Base-by-base conservation (phyloP, 2,888 invertebrate species). In the Orthosia incerta region DNA sequence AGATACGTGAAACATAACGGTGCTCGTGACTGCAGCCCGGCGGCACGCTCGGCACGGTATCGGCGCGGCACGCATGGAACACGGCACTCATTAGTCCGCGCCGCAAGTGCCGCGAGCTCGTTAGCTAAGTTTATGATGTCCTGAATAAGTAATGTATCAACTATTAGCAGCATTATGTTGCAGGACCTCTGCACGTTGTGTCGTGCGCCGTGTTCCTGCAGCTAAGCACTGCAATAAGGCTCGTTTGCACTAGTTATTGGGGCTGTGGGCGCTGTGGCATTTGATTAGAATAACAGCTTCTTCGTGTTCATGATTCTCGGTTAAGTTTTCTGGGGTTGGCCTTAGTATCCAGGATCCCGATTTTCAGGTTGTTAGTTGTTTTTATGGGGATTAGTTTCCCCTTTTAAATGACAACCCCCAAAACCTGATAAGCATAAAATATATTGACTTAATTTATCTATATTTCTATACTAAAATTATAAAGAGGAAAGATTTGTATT, bases 81-180 rank as follows among this genome's bases (percentile, higher is more conserved):
- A 75, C 64, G 50, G 45, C 45, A 66, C 83, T 85, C 87, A 83
- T 86, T 87, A 86, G 83, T 65, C 69, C 71, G 71, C 15, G 79
- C 74, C 53, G 18, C 39, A 26, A 74, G 57, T 46, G 60, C 82
- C 76, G 85, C 73, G 79, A 82, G 63, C 85, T 85, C 78, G 83
- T 82, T 85, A 85, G 72, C 68, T 45, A 71, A 82, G 57, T 85
- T 87, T 87, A 87, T 87, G 85, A 87, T 67, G 74, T 68, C 26
- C 66, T 61, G 76, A 77, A 87, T 85, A 79, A 85, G 68, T 85
- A 82, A 85, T 78, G 87, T 72, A 78, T 70, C 70, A 59, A 61
- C 61, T 78, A 57, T 70, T 74, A 78, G 74, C 67, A 59, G 69
- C 60, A 16, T 60, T 68, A 72, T 69, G 72, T 71, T 13, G 70